A percentile compares a stretch with the other conserved stretches of the same genome.
Conservation (phyloP, 2,888 invertebrate genomes). For the Drosophila emarginata region DNA sequence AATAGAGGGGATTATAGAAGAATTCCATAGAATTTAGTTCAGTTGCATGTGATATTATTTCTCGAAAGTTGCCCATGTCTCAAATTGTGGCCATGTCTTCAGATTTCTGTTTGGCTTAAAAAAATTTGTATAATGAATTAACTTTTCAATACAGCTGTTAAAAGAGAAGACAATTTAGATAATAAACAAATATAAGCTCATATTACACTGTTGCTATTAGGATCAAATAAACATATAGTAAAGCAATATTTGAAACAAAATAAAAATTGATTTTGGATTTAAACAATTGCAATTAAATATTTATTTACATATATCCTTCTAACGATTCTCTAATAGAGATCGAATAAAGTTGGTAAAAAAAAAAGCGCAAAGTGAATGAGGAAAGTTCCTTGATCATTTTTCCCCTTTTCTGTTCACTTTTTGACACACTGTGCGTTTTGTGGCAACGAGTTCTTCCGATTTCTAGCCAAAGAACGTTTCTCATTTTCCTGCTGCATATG, state of each 20-base stretch:
- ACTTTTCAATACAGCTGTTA: background rate
- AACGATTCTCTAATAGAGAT: too few species aligned
- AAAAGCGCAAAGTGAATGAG: too few species aligned
- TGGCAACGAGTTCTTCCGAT: conserved; percentile 8
- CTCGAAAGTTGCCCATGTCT: conserved; percentile 17
- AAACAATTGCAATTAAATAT: too few species aligned
- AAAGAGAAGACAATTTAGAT: background rate
- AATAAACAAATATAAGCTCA: background rate
- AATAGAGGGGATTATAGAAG: background rate
- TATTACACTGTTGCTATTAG: background rate
- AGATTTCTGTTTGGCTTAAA: conserved; percentile 1
- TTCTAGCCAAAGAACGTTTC: conserved; percentile 3
- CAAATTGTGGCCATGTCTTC: conserved; percentile 23
- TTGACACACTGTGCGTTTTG: conserved; percentile 27
- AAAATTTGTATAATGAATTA: background rate
- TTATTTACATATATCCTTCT: too few species aligned
- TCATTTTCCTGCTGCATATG: conserved; percentile 20
- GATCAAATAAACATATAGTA: too few species aligned
- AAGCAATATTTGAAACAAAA: too few species aligned
- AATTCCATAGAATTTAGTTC: conserved; percentile 25
- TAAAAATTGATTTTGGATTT: too few species aligned
- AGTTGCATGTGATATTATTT: conserved; percentile 25
- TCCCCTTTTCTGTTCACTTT: conserved; percentile 4
- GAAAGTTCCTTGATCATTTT: background rate
- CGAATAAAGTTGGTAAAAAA: too few species aligned